A percentile compares a stretch with the other conserved stretches of the same genome.
Evolutionary conservation across 2,888 invertebrate genomes (phyloP).

Genomic region (Noctuana brunneofusca): DNA sequence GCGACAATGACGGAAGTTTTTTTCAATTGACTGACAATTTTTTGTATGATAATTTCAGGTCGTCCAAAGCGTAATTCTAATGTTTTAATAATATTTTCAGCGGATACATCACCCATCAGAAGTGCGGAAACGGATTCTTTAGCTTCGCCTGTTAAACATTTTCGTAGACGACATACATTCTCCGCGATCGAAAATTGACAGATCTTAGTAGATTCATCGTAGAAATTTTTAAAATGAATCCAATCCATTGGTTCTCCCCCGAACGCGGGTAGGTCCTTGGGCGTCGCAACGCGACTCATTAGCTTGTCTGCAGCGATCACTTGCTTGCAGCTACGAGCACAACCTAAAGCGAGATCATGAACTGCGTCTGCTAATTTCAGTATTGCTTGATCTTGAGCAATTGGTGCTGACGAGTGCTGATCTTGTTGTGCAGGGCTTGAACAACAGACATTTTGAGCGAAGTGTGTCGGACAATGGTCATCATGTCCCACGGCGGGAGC

Average conservation of each 20-base stretch:
- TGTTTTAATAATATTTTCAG: slow-evolving; percentile 38
- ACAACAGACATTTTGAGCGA: not conserved
- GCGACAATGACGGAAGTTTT: slow-evolving; percentile 6
- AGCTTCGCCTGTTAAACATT: slow-evolving; percentile 41
- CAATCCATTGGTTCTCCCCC: slow-evolving; percentile 11
- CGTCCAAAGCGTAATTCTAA: slow-evolving; percentile 42
- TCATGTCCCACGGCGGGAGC: not conserved
- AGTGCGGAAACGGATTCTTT: slow-evolving; percentile 41
- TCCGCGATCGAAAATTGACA: slow-evolving; percentile 34
- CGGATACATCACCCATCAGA: slow-evolving; percentile 38
- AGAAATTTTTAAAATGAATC: slow-evolving; percentile 5
- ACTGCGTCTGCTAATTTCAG: slow-evolving; percentile 34
- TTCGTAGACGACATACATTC: slow-evolving; percentile 43
- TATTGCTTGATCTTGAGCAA: slow-evolving; percentile 4
- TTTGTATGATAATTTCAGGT: slow-evolving; percentile 37
- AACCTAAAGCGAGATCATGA: slow-evolving; percentile 17
- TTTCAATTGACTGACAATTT: not conserved
- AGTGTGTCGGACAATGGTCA: not conserved
- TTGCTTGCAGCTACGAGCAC: not conserved
- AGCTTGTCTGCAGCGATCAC: slow-evolving; percentile 16
- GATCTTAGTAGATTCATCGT: not conserved
- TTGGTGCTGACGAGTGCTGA: not conserved
- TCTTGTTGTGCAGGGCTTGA: not conserved
- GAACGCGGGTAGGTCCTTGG: slow-evolving; percentile 38
- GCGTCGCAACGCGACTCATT: slow-evolving; percentile 38